Evolutionary conservation across 2,113 vertebrate genomes (phyloP), one percentile per base, ranked within the genome.

Genomic region (Pluvianellus socialis): DNA sequence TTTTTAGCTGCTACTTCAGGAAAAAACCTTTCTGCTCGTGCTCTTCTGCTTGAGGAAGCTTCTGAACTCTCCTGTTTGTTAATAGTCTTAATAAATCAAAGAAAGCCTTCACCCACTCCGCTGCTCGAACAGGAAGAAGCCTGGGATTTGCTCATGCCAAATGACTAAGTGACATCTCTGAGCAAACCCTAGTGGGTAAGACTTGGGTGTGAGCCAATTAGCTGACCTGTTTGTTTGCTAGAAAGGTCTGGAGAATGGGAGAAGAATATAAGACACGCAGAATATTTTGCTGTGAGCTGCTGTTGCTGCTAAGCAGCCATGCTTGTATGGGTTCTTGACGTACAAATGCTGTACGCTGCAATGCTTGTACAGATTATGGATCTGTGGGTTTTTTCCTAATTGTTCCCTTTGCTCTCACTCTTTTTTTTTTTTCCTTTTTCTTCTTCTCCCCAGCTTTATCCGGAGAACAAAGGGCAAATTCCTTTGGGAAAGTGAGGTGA

Each of bases 401-500:
- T 73, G 45, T 86, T 90, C 66, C 17, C 62, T 91, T 95, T 4
- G 27, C 87, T 91, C 35, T 47, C 30, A 1, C 11, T 74, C 6
- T 42, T 42, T 35, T 53, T 10, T 22, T 18, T 1, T 10, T 21
- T 23, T 7, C 5, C 32, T 63, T 77, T 33, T 79, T 82, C 90
- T 93, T 59, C 74, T 80, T 94, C 76, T 79, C 67, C 58, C 70
- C 93, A 96, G 97, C 90, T 96, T 97, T 96, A 96, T 95, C 91
- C 67, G 81, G 95, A 97, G 93, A 95, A 96, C 80, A 97, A 97
- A 97, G 87, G 95, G 74, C 92, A 97, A 89, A 94, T 86, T 90
- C 42, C 96, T 92, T 92, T 85, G 95, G 94, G 87, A 80, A 86
- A 93, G 75, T 61, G 90, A 96, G 88, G 76, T 89, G 94, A 94